Percentiles rank a stretch among this genome's conserved stretches.
Evolutionary conservation across 37 sponge, comb jelly and placozoan species (phyloP).

Genomic region (Spongilla lacustris): DNA sequence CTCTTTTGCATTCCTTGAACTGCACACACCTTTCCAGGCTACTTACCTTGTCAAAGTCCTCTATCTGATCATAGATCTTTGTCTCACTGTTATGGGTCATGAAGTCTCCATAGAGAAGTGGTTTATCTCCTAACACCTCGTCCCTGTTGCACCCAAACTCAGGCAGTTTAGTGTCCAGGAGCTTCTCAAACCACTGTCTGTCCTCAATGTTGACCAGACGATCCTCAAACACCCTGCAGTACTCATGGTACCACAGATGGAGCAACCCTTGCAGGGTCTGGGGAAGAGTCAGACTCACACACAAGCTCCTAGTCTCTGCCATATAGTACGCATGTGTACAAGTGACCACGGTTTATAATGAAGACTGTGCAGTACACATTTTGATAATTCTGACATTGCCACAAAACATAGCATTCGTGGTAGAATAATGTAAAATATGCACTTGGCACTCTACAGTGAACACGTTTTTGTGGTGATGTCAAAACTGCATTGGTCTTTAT

Average conservation of each 20-base stretch:
- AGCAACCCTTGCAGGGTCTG: constrained; percentile 43
- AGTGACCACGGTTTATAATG: too few species aligned
- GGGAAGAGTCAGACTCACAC: neutral
- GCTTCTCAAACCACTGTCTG: constrained; percentile 90
- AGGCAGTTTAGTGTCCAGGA: constrained; percentile 56
- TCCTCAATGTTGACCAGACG: constrained; percentile 94
- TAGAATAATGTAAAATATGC: too few species aligned
- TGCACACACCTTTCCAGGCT: neutral
- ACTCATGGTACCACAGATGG: constrained; percentile 96
- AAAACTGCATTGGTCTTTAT: too few species aligned
- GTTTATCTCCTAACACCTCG: constrained; percentile 60
- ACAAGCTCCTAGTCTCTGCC: too few species aligned
- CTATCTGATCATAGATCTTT: constrained; percentile 86
- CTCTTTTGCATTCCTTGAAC: too few species aligned
- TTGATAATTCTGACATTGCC: too few species aligned
- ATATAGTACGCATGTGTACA: too few species aligned
- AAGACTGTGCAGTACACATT: too few species aligned
- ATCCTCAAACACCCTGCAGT: constrained; percentile 94
- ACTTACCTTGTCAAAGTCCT: constrained; percentile 79
- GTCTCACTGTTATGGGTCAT: constrained; percentile 81
- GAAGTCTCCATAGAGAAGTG: constrained; percentile 95
- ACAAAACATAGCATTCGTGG: too few species aligned
- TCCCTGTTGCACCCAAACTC: constrained; percentile 57
- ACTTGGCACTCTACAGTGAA: too few species aligned
- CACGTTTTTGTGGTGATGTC: too few species aligned